Evolutionary conservation across 2,888 invertebrate genomes (phyloP), one percentile per base, ranked within the genome.

Genomic region (Ceriagrion tenellum): DNA sequence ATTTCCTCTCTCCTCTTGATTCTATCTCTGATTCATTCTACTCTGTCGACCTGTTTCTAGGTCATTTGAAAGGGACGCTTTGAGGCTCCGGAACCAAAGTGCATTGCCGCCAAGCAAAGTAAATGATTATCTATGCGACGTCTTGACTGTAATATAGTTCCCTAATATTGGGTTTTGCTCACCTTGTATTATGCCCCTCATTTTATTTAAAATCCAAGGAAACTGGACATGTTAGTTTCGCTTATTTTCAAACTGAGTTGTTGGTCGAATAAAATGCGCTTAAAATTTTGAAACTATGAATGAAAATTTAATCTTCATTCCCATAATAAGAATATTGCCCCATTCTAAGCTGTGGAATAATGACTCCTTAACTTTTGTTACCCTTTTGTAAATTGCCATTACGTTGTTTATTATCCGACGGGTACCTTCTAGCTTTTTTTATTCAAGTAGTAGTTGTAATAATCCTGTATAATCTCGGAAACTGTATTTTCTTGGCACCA

Each of bases 1-100:
- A 81, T 81, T 81, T 81, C 81, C 81, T 81, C 81, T 81, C 35
- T 81, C 81, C 81, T 81, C 35, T 35, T 81, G 81, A 81, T 81
- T 35, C 16, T 81, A 81, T 74, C 81, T 81, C 81, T 35, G 81
- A 81, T 81, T 35, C 81, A 81, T 81, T 81, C 81, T 18, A 35
- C 81, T 35, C 16, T 13, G 30, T 81, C 35, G 81, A 35, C 81
- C 81, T 81, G 81, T 81, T 81, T 81, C 81, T 81, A 18, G 81
- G 81, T 30, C 81, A 81, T 35, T 81, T 81, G 30, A 81, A 81
- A 81, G 35, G 81, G 35, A 81, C 81, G 26, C 81, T 35, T 81
- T 8, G 8, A 12, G 74, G 74, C 74, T 74, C 10, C 13, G 81
- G 35, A 81, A 35, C 81, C 13, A 35, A 35, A 35, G 81, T 81